A percentile compares a stretch with the other conserved stretches of the same genome.
phyloP scores from a whole-genome alignment of 2,888 invertebrate genomes.

The Brassicogethes aeneus region DNA sequence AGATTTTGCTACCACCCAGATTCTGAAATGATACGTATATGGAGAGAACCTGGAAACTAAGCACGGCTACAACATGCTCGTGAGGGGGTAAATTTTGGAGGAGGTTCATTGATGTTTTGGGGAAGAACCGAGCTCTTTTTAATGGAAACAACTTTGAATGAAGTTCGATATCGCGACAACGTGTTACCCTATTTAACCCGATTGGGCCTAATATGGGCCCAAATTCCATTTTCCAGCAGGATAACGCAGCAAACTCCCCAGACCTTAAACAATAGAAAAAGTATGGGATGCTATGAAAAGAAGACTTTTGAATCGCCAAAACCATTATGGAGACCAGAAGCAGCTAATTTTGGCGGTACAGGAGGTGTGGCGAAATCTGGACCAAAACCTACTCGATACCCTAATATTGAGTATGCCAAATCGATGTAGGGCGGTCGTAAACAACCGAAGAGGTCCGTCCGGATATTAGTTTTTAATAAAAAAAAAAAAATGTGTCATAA shows the following conservation, averaged over 20 bases:
- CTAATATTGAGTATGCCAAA: background rate
- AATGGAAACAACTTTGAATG: background rate
- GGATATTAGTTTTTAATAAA: background rate
- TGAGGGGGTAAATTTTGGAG: too few relatives aligned
- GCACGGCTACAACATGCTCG: too few relatives aligned
- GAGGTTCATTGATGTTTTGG: too few relatives aligned
- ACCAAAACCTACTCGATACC: background rate
- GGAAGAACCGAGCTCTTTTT: background rate
- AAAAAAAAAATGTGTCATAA: too few relatives aligned
- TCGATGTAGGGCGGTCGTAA: background rate
- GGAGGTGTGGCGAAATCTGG: background rate
- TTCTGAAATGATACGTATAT: too few relatives aligned
- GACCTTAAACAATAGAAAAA: background rate
- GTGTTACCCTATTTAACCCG: background rate
- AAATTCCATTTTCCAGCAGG: conserved; percentile 1
- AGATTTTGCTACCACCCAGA: too few relatives aligned
- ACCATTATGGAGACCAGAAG: background rate
- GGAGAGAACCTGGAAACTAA: too few relatives aligned
- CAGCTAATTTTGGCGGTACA: background rate
- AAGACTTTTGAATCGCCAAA: background rate
- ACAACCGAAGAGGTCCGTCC: background rate
- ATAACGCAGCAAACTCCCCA: background rate
- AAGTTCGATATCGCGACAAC: background rate
- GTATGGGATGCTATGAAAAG: conserved; percentile 1
- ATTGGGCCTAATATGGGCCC: background rate